A percentile compares a stretch with the other conserved stretches of the same genome.
These are phyloP conservation scores for Polyommatus iphigenia DNA, from an alignment of 2,888 invertebrate species.

Conservation along the genomic window DNA sequence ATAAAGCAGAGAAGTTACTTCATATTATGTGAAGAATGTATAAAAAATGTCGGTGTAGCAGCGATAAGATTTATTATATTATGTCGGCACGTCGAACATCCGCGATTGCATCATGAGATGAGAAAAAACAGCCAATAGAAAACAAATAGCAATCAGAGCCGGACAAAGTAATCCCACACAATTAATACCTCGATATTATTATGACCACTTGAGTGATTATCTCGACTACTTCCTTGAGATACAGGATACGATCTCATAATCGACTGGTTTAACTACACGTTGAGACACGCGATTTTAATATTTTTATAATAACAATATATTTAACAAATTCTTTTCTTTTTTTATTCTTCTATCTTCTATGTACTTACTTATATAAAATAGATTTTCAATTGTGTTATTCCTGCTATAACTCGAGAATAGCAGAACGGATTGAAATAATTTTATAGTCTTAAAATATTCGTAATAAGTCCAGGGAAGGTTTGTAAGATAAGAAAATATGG, in stretches of 20 bases:
- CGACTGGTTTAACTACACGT: constrained; percentile 15
- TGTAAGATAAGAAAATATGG: too few species aligned
- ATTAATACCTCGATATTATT: constrained; percentile 45
- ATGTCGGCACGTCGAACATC: constrained; percentile 51
- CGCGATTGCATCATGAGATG: constrained; percentile 68
- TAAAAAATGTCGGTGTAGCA: constrained; percentile 38
- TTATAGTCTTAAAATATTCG: too few species aligned
- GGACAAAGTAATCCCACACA: constrained; percentile 73
- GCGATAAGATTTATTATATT: constrained; percentile 44
- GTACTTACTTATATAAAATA: too few species aligned
- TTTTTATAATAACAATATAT: neutral
- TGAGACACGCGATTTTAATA: neutral
- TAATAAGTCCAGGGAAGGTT: too few species aligned
- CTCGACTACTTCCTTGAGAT: constrained; percentile 57
- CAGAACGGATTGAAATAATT: too few species aligned
- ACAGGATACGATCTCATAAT: constrained; percentile 52
- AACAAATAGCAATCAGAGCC: constrained; percentile 56
- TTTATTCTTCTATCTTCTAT: too few species aligned
- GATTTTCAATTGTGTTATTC: too few species aligned
- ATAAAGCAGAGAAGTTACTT: neutral
- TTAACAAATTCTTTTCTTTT: too few species aligned
- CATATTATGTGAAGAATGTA: neutral
- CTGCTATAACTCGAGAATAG: too few species aligned
- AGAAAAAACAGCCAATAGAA: constrained; percentile 66
- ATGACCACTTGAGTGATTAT: constrained; percentile 30